Evolutionary conservation across 2,113 vertebrate species (phyloP).

Genomic region (Apus apus): DNA sequence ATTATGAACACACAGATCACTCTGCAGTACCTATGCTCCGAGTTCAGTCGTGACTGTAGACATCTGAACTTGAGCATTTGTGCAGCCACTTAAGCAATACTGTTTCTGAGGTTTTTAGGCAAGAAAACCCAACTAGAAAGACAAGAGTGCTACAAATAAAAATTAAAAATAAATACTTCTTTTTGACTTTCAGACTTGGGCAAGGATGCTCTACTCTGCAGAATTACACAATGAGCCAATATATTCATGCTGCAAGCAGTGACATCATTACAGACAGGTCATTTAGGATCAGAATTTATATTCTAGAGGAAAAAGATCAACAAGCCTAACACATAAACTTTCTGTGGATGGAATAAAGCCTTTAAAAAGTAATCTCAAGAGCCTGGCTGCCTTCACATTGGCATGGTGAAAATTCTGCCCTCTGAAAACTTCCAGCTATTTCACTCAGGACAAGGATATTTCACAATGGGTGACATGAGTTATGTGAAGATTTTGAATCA

Average conservation of each 20-base stretch:
- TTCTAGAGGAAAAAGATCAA: background rate
- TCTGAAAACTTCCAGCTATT: background rate
- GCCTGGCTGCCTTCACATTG: background rate
- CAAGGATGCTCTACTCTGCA: background rate
- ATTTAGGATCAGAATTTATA: slow-evolving; percentile 1
- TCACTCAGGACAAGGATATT: background rate
- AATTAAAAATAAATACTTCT: background rate
- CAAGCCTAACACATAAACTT: background rate
- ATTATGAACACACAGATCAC: background rate
- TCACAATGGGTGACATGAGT: background rate
- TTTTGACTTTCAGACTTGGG: slow-evolving; percentile 22
- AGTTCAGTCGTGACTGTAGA: background rate
- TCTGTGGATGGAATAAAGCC: background rate
- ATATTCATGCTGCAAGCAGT: background rate
- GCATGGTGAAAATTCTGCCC: background rate
- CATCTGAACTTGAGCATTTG: background rate
- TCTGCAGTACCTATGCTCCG: background rate
- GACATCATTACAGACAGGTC: slow-evolving; percentile 1
- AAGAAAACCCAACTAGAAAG: background rate
- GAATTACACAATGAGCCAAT: background rate
- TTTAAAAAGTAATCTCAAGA: background rate
- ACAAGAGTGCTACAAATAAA: background rate
- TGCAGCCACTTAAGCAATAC: background rate
- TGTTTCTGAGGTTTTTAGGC: background rate
- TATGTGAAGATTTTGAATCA: background rate